A percentile compares a stretch with the other conserved stretches of the same genome.
phyloP scores from a whole-genome alignment of 2,797 vertebrate species.

The Sebastes iracundus region DNA sequence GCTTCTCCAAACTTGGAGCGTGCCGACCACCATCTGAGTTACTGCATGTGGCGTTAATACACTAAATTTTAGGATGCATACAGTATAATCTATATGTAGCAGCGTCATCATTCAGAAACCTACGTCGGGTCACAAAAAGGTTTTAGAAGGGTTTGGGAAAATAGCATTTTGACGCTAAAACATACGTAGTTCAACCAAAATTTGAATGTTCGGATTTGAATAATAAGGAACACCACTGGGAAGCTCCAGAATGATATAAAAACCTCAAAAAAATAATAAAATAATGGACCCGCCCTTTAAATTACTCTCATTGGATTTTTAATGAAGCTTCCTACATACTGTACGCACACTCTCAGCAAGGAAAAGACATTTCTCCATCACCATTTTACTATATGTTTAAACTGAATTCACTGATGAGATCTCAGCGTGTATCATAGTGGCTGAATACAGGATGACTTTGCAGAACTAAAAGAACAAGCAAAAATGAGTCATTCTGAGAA shows the following conservation, averaged over 20 bases:
- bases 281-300: too few relatives aligned
- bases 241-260: too few relatives aligned
- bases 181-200: too few relatives aligned
- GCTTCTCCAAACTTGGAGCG: neutral
- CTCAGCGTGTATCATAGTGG: neutral
- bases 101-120: neutral
- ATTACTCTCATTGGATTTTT: neutral
- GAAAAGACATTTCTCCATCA: neutral
- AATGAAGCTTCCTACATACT: neutral
- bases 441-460: neutral
- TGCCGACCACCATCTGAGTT: neutral
- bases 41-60: neutral
- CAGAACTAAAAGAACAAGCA: neutral
- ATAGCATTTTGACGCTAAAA: too few relatives aligned
- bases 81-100: neutral
- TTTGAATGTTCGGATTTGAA: too few relatives aligned
- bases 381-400: neutral
- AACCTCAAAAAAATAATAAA: too few relatives aligned
- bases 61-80: neutral
- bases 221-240: too few relatives aligned
- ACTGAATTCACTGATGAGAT: neutral
- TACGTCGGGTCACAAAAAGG: neutral
- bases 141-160: too few relatives aligned
- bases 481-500: neutral
- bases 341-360: neutral